These are phyloP conservation scores for Drosophila parabipectinata DNA, from an alignment of 1,140 invertebrate species.

Conservation along the genomic window DNA sequence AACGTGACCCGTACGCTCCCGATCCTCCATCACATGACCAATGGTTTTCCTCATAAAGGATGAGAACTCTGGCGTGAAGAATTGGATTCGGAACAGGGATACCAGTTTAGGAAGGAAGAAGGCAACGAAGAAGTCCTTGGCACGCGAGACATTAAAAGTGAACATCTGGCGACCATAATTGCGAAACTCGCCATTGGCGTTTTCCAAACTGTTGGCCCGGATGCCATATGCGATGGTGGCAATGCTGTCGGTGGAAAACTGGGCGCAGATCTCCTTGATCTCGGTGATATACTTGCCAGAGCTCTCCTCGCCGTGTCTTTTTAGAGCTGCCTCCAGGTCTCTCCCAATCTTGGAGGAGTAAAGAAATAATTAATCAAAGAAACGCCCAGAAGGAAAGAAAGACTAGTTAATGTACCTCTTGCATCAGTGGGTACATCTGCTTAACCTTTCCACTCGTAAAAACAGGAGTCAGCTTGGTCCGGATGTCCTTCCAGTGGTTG, in stretches of 20 bases:
- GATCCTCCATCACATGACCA: slow-evolving; percentile 72
- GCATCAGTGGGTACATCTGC: slow-evolving; percentile 85
- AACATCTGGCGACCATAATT: slow-evolving; percentile 84
- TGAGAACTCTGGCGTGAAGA: slow-evolving; percentile 52
- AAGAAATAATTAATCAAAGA: background rate
- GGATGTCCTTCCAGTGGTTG: slow-evolving; percentile 85
- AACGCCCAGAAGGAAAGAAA: background rate
- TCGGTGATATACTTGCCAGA: slow-evolving; percentile 37
- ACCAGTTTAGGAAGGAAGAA: slow-evolving; percentile 84
- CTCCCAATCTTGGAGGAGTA: slow-evolving; percentile 43
- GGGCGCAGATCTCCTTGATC: slow-evolving; percentile 84
- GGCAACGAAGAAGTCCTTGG: slow-evolving; percentile 84
- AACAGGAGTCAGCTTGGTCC: slow-evolving; percentile 85
- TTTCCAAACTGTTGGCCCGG: slow-evolving; percentile 85
- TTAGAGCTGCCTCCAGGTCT: slow-evolving; percentile 54
- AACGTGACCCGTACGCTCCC: slow-evolving; percentile 57
- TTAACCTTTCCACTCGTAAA: slow-evolving; percentile 86
- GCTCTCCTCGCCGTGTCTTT: slow-evolving; percentile 7
- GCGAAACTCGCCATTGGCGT: slow-evolving; percentile 84
- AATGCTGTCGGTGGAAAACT: slow-evolving; percentile 86
- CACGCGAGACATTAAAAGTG: slow-evolving; percentile 84
- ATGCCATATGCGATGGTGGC: slow-evolving; percentile 87
- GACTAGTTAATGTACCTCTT: slow-evolving; percentile 63
- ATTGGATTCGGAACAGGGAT: slow-evolving; percentile 47
- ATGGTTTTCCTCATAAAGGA: slow-evolving; percentile 77